These are phyloP conservation scores for Prunella strophiata DNA, from an alignment of 2,797 vertebrate species.

Conservation along the genomic window DNA sequence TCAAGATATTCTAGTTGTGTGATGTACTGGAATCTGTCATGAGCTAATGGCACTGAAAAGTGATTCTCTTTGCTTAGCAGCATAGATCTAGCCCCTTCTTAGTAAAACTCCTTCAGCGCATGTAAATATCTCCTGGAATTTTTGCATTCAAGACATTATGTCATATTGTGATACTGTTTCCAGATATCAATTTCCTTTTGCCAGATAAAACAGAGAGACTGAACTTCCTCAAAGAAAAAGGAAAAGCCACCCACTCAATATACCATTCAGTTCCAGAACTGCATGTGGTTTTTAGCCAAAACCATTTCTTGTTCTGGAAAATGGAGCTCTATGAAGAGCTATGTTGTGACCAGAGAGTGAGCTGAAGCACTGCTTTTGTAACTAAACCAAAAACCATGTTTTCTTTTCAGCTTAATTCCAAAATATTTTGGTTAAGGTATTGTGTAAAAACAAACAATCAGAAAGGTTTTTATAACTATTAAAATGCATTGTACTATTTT, in stretches of 20 bases:
- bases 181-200: conserved; percentile 3
- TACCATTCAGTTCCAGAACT: not conserved
- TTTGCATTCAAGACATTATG: not conserved
- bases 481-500: not conserved
- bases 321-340: not conserved
- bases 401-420: not conserved
- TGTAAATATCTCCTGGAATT: not conserved
- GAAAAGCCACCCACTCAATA: not conserved
- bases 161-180: not conserved
- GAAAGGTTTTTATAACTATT: accelerated
- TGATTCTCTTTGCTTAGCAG: not conserved
- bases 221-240: not conserved
- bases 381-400: not conserved
- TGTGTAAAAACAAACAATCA: not conserved
- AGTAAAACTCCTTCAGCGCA: not conserved
- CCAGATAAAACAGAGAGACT: not conserved
- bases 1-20: not conserved
- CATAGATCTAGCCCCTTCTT: not conserved
- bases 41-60: not conserved
- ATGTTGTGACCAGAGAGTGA: not conserved
- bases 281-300: not conserved
- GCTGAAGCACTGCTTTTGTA: not conserved
- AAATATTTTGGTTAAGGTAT: not conserved
- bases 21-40: not conserved
- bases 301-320: not conserved